Evolutionary conservation across 2,888 invertebrate genomes (phyloP), one percentile per base, ranked within the genome.

Genomic region (Mactromeris polynyma): DNA sequence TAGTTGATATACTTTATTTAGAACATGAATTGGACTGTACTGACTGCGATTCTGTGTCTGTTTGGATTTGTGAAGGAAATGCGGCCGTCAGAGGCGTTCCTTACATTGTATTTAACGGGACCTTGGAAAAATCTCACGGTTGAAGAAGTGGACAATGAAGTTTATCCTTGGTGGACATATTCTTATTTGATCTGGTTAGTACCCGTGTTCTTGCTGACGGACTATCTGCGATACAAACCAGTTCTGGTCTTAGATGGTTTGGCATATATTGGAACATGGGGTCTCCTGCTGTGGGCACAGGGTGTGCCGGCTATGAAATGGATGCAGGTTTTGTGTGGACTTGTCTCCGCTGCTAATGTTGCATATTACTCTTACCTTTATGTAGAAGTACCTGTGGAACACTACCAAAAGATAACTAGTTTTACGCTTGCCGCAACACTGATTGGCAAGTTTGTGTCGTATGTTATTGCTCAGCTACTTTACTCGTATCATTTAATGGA

Each of bases 351-450:
- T 0, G 98, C 98, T 1, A 99, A 99, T 97, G 98, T 99, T 3
- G 99, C 99, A 0, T 99, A 99, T 96, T 98, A 98, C 95, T 98
- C 99, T 0, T 99, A 99, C 95, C 98, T 99, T 93, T 99, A 99
- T 97, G 98, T 99, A 42, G 98, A 99, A 97, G 98, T 98, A 83
- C 98, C 98, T 88, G 97, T 97, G 83, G 96, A 96, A 36, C 98
- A 98, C 95, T 99, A 98, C 96, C 98, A 98, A 94, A 97, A 97
- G 91, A 98, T 99, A 3, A 98, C 99, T 0, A 98, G 98, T 0
- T 98, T 98, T 96, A 98, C 98, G 0, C 97, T 98, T 94, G 98
- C 98, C 17, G 98, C 99, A 0, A 98, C 98, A 88, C 97, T 99
- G 54, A 96, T 98, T 1, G 99, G 99, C 7, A 97, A 98, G 89